Evolutionary conservation across 2,797 vertebrate genomes (phyloP).

Genomic region (Molossus alvarezi): DNA sequence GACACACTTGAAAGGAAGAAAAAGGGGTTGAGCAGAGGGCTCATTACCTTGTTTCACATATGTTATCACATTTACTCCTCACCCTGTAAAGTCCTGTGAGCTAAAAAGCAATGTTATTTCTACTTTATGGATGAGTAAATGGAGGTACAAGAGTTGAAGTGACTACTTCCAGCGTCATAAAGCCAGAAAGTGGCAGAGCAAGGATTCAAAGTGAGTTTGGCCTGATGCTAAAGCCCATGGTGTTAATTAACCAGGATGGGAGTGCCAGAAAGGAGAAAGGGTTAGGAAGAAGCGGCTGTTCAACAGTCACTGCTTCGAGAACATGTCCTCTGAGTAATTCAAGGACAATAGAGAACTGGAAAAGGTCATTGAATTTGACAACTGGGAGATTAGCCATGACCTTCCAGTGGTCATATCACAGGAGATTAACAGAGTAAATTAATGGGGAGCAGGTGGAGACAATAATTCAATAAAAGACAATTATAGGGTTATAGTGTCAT

Average conservation of each 20-base stretch:
- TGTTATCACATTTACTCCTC: not conserved
- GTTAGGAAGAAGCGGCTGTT: not conserved
- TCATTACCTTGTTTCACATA: not conserved
- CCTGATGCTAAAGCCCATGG: not conserved
- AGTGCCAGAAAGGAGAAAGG: not conserved
- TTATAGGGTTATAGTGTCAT: not conserved
- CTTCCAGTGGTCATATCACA: not conserved
- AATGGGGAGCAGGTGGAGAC: not conserved
- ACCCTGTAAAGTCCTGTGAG: not conserved
- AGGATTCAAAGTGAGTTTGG: not conserved
- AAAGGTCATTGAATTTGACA: not conserved
- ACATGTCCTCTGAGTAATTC: not conserved
- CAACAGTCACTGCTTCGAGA: not conserved
- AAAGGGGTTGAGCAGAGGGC: not conserved
- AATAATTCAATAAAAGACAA: conserved; percentile 41
- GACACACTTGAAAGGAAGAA: not conserved
- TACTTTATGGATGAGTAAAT: not conserved
- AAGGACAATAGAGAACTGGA: not conserved
- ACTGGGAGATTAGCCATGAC: not conserved
- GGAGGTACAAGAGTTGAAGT: not conserved
- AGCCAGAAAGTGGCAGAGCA: conserved; percentile 3
- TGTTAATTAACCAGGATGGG: not conserved
- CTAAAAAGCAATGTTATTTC: not conserved
- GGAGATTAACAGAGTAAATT: conserved; percentile 14
- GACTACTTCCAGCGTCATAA: not conserved